Percentiles rank a stretch among this genome's conserved stretches.
Conservation (phyloP, 1,140 invertebrate genomes). For the Neuroterus valhalla region DNA sequence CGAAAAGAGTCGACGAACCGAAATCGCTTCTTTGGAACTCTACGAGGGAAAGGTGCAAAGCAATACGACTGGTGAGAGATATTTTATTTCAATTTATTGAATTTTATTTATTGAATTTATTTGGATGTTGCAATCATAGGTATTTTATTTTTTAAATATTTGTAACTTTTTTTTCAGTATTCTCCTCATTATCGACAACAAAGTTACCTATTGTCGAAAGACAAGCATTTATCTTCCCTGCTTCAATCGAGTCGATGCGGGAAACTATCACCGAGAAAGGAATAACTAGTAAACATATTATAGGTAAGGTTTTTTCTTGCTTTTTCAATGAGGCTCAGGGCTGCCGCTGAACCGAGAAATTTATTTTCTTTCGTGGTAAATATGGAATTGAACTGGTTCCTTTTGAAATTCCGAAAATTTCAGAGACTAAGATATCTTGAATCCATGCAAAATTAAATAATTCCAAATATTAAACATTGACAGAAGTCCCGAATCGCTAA, state of each 20-base stretch:
- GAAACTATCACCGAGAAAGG: conserved; percentile 94
- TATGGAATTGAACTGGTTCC: too few relatives aligned
- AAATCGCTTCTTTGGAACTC: conserved; percentile 94
- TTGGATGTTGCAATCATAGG: conserved; percentile 18
- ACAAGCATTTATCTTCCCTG: conserved; percentile 93
- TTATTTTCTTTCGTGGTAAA: too few relatives aligned
- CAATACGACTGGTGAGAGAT: conserved; percentile 82
- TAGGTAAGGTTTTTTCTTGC: conserved; percentile 79
- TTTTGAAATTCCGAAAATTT: too few relatives aligned
- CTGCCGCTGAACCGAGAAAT: too few relatives aligned
- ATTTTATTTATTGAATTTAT: conserved; percentile 12
- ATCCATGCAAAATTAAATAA: too few relatives aligned
- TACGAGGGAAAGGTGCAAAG: conserved; percentile 94
- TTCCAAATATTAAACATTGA: too few relatives aligned
- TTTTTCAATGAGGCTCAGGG: too few relatives aligned
- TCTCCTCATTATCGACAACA: conserved; percentile 86
- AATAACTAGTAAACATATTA: conserved; percentile 95
- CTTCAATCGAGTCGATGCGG: conserved; percentile 85
- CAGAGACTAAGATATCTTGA: too few relatives aligned
- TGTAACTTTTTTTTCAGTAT: conserved; percentile 75
- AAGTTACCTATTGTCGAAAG: conserved; percentile 88
- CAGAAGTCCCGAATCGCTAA: too few relatives aligned
- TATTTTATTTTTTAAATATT: background rate
- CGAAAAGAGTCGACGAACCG: conserved; percentile 92
- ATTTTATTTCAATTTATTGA: conserved; percentile 7